phyloP scores from a whole-genome alignment of 2,113 vertebrate genomes.

The Patagioenas fasciata region DNA sequence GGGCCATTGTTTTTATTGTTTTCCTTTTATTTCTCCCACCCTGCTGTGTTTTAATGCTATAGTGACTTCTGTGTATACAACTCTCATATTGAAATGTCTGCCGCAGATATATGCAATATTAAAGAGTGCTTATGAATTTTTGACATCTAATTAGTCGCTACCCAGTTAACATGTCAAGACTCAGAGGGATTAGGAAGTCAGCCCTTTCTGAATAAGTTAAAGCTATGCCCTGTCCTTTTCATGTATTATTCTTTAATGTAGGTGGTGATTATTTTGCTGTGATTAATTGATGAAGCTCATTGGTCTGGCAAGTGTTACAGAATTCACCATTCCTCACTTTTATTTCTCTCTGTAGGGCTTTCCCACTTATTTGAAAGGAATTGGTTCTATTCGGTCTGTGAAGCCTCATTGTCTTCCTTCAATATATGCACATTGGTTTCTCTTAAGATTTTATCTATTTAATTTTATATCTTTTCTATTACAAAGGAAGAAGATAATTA shows the following conservation, averaged over 20 bases:
- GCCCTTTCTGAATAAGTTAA: slow-evolving; percentile 93
- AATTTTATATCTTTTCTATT: background rate
- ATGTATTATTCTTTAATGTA: slow-evolving; percentile 96
- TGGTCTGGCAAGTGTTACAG: slow-evolving; percentile 83
- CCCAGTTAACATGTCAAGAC: slow-evolving; percentile 96
- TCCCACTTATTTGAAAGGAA: slow-evolving; percentile 55
- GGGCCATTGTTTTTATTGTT: slow-evolving; percentile 89
- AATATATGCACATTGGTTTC: background rate
- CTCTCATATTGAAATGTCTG: slow-evolving; percentile 98
- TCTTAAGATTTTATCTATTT: slow-evolving; percentile 23
- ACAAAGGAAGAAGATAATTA: slow-evolving; percentile 13
- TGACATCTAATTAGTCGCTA: slow-evolving; percentile 99
- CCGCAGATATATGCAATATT: slow-evolving; percentile 99
- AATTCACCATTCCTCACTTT: slow-evolving; percentile 75
- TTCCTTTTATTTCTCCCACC: slow-evolving; percentile 81
- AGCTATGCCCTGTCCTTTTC: slow-evolving; percentile 87
- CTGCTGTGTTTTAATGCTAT: slow-evolving; percentile 87
- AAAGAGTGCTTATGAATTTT: slow-evolving; percentile 99
- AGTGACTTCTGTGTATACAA: slow-evolving; percentile 93
- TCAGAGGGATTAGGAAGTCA: slow-evolving; percentile 89
- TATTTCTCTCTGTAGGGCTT: slow-evolving; percentile 71
- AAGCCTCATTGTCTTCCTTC: slow-evolving; percentile 1
- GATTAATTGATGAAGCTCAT: slow-evolving; percentile 96
- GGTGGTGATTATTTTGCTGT: slow-evolving; percentile 95
- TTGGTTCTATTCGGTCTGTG: slow-evolving; percentile 38